Evolutionary conservation across 2,888 invertebrate genomes (phyloP), one percentile per base, ranked within the genome.

Genomic region (Phasia obesa): DNA sequence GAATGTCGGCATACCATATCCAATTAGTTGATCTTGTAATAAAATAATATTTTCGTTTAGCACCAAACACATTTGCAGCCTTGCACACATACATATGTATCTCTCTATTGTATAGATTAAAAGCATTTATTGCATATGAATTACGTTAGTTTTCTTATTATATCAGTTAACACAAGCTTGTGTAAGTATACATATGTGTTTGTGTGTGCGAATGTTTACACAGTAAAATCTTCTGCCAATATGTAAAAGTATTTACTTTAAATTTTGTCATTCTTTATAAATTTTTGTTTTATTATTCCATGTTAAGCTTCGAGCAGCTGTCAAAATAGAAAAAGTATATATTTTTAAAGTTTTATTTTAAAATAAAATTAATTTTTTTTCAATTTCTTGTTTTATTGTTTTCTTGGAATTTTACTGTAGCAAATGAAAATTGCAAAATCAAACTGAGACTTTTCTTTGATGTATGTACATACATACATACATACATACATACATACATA

Each of bases 241-340:
- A n/a, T 47, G 35, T 49, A 47, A 17, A 75, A 79, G 55, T 71
- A 67, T 75, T 79, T 83, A 75, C 65, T 75, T 79, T 59, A 78
- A 74, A 70, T 83, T 79, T 83, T 83, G 74, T 83, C 70, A 82
- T 82, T 57, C 23, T 57, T 67, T 21, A 23, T 35, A 23, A 3
- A 13, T 51, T 64, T 15, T 65, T 62, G 31, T 64, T 25, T 55
- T 53, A 44, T 59, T 71, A 2, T 75, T 53, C 25, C 49, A 47
- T 78, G 65, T 27, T 27, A 57, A 60, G 59, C 67, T 55, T 71
- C 42, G 47, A 83, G 64, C 83, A 83, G 79, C 83, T 83, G 83
- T 75, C 79, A 83, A 83, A 83, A 83, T 71, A 83, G 57, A 78
- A 59, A 83, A 78, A 83, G 75, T 55, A 83, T 79, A 83, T 83